Percentiles rank a stretch among this genome's conserved stretches.
Evolutionary conservation across 2,113 vertebrate species (phyloP).

Genomic region (Prionailurus bengalensis): DNA sequence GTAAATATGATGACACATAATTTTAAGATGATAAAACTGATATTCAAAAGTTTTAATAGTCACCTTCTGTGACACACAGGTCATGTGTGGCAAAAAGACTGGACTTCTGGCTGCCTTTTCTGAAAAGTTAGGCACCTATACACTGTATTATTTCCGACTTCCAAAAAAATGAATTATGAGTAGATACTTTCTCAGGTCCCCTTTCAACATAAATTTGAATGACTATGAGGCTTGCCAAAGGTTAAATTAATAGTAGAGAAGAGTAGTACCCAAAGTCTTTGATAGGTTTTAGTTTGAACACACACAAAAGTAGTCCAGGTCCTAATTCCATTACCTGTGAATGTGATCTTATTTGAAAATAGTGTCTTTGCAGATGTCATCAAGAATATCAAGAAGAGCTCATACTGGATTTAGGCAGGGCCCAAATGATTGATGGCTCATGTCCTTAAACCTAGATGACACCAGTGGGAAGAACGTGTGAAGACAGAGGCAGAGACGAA

Average conservation of each 20-base stretch:
- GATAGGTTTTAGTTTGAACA: neutral
- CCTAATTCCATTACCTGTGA: neutral
- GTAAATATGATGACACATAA: neutral
- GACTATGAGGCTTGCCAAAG: neutral
- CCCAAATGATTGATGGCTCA: neutral
- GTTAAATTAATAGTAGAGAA: neutral
- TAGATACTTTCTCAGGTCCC: neutral
- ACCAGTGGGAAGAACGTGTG: neutral
- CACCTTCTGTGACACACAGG: neutral
- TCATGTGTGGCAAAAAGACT: neutral
- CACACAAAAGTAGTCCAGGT: neutral
- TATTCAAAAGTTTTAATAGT: neutral
- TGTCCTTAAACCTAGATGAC: neutral
- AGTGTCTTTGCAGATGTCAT: neutral
- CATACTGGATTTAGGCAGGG: neutral
- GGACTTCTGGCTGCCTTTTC: neutral
- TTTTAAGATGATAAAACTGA: neutral
- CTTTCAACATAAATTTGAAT: neutral
- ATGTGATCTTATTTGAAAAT: neutral
- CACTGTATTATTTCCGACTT: neutral
- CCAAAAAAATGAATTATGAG: neutral
- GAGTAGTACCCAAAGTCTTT: neutral
- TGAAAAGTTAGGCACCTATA: neutral
- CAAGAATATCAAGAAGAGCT: neutral
- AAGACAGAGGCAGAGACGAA: neutral